Conservation (phyloP, 2,113 vertebrate species). For the Corvus cornix region DNA sequence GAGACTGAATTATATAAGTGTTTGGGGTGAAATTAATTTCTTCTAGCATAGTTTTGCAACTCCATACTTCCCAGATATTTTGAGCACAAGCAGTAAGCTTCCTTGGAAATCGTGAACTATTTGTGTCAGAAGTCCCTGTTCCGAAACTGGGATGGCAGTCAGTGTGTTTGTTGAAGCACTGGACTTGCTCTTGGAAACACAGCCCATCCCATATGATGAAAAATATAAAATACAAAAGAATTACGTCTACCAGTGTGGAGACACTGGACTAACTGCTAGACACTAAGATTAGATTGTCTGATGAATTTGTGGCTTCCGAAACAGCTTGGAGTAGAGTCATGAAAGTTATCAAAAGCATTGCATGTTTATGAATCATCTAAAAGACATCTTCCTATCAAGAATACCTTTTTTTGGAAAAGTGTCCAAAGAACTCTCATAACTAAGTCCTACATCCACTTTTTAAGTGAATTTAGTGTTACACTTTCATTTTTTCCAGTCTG, state of each 20-base stretch:
- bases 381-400: not conserved
- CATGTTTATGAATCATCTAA: not conserved
- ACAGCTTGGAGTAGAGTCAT: not conserved
- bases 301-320: not conserved
- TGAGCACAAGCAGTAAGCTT: not conserved
- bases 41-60: not conserved
- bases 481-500: not conserved
- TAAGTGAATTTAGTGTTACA: not conserved
- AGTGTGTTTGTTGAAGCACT: not conserved
- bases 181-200: not conserved
- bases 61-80: conserved; percentile 12
- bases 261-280: not conserved
- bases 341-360: not conserved
- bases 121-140: not conserved
- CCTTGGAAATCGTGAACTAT: conserved; percentile 13
- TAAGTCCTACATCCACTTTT: not conserved
- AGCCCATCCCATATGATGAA: not conserved
- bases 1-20: not conserved
- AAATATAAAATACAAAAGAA: not conserved
- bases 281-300: not conserved
- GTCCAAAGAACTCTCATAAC: not conserved
- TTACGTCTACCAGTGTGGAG: not conserved
- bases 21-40: conserved; percentile 5
- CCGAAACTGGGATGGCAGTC: not conserved
- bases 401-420: not conserved